phyloP scores from a whole-genome alignment of 2,113 vertebrate species.

The Fulica atra region DNA sequence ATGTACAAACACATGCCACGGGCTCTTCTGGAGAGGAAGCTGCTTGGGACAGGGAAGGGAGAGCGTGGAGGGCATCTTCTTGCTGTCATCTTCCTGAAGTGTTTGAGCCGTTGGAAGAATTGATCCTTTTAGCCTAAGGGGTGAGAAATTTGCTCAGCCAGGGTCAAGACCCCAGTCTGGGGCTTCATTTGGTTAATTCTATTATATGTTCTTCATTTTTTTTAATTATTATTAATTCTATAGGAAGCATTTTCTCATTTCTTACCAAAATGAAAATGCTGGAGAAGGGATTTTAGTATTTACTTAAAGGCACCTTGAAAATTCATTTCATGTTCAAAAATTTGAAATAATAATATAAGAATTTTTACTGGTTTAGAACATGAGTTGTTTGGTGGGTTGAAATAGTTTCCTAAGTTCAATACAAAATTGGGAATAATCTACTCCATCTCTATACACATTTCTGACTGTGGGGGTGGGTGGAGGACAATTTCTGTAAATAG shows the following conservation, averaged over 20 bases:
- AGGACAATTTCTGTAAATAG: background rate
- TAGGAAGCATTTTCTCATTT: background rate
- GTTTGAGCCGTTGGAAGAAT: background rate
- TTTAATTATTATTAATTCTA: background rate
- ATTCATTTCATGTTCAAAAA: background rate
- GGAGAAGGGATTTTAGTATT: background rate
- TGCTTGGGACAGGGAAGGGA: background rate
- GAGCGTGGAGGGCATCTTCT: rapidly evolving
- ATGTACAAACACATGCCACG: background rate
- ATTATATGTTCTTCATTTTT: background rate
- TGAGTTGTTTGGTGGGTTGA: background rate
- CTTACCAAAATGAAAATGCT: background rate
- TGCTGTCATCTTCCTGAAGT: background rate
- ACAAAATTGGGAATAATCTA: background rate
- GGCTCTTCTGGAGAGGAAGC: background rate
- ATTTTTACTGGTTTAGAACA: background rate
- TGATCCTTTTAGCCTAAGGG: background rate
- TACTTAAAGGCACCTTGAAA: background rate
- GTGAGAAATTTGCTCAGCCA: background rate
- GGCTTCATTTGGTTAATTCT: background rate
- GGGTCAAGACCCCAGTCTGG: background rate
- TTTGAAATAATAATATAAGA: background rate
- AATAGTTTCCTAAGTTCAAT: background rate
- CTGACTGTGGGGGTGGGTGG: background rate
- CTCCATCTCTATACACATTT: background rate